Evolutionary conservation across 2,797 vertebrate genomes (phyloP), one percentile per base, ranked within the genome.

Genomic region (Odontamblyopus lacepedii): DNA sequence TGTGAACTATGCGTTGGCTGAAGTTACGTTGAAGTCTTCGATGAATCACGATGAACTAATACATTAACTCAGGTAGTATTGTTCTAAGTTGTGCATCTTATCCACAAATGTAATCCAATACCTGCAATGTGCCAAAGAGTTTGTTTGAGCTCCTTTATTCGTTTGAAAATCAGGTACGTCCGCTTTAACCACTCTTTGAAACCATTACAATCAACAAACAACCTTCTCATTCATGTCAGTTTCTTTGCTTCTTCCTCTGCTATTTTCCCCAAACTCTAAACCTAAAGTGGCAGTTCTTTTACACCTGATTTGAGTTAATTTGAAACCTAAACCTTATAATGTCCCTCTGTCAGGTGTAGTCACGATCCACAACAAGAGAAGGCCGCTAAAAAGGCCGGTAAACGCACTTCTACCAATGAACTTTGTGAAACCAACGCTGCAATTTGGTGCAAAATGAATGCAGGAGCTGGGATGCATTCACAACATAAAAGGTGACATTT

Each of bases 401-500:
- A 73, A 81, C 30, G 57, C 61, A 60, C 38, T 7, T 62, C 76
- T 69, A 32, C 15, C 15, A 16, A 50, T 82, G 77, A 88, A 87
- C 75, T 83, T 72, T 68, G 0, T 67, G 30, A 83, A 82, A 71
- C 72, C 78, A 73, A 80, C 76, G 61, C 76, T 73, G 74, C 85
- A 78, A 86, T 84, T 83, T 81, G 16, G 61, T 72, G 77, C 48
- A 8, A 66, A 80, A 81, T 72, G 80, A 84, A 85, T 76, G 27
- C 77, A 81, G 80, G 76, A 77, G 65, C 3, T 6, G 56, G 80
- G 82, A 84, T 77, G 84, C 78, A 85, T 87, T 89, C 85, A 87
- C 79, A 77, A 82, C 87, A 91, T 88, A 88, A 91, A 91, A 90
- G 86, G 79, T 91, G 91, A 91, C 83, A 88, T 92, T 87, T 92